These are phyloP conservation scores for Sarcophaga bullata DNA, from an alignment of 1,140 invertebrate species.

Conservation along the genomic window DNA sequence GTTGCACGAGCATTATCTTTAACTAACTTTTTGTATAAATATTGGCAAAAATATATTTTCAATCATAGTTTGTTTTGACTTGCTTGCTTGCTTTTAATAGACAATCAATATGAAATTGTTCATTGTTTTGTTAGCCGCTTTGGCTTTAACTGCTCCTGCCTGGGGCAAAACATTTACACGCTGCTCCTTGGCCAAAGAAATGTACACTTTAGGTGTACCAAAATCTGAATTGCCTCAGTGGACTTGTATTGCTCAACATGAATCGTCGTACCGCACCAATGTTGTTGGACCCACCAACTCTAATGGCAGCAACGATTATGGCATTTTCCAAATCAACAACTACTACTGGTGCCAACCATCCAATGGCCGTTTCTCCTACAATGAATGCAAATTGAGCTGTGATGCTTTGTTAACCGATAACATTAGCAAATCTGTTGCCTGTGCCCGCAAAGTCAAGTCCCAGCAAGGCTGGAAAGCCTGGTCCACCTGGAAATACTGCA, in stretches of 20 bases:
- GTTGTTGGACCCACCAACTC: constrained; percentile 49
- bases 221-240: constrained; percentile 44
- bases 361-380: constrained; percentile 50
- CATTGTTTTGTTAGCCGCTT: constrained; percentile 47
- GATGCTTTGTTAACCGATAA: constrained; percentile 34
- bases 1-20: neutral
- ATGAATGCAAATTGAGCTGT: constrained; percentile 44
- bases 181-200: constrained; percentile 58
- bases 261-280: constrained; percentile 38
- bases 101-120: constrained; percentile 49
- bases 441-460: constrained; percentile 49
- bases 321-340: constrained; percentile 60
- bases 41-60: neutral
- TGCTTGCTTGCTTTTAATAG: neutral
- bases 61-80: neutral
- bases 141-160: constrained; percentile 47
- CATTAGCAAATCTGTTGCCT: constrained; percentile 49
- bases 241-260: constrained; percentile 45
- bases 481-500: constrained; percentile 54
- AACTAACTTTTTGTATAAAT: neutral
- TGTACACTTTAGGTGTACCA: constrained; percentile 41
- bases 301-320: constrained; percentile 54
- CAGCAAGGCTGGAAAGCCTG: constrained; percentile 55
- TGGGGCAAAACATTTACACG: constrained; percentile 55
- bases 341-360: constrained; percentile 55